A percentile compares a stretch with the other conserved stretches of the same genome.
Conservation (phyloP, 1,140 invertebrate species). For the Aphelinus certus region DNA sequence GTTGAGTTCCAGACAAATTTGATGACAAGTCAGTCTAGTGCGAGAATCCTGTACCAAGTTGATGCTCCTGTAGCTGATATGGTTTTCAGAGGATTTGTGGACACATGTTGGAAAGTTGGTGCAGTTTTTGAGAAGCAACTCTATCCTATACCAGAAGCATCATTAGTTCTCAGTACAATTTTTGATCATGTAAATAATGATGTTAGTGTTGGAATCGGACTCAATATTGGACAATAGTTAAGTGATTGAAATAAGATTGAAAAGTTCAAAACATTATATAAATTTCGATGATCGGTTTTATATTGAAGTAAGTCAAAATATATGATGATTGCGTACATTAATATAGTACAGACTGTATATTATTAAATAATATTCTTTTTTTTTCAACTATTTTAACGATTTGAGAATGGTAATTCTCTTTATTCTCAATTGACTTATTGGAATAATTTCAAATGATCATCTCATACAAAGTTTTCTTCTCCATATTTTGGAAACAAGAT, state of each 20-base stretch:
- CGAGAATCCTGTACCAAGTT: slow-evolving; percentile 78
- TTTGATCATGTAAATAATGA: slow-evolving; percentile 76
- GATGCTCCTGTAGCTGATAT: slow-evolving; percentile 79
- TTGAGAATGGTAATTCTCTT: slow-evolving; percentile 4
- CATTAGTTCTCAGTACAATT: slow-evolving; percentile 75
- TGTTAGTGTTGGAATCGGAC: slow-evolving; percentile 70
- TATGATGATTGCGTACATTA: background rate
- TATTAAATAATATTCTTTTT: background rate
- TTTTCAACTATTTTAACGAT: too few relatives aligned
- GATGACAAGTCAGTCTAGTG: slow-evolving; percentile 72
- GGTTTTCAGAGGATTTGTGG: slow-evolving; percentile 75
- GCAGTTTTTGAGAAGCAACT: slow-evolving; percentile 80
- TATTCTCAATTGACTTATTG: slow-evolving; percentile 12
- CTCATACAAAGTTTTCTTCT: slow-evolving; percentile 16
- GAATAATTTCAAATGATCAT: slow-evolving; percentile 21
- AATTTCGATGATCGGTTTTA: slow-evolving; percentile 8
- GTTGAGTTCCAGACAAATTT: slow-evolving; percentile 72
- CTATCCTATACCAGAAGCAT: slow-evolving; percentile 74
- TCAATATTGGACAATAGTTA: slow-evolving; percentile 67
- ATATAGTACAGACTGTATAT: slow-evolving; percentile 13
- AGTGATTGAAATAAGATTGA: too few relatives aligned
- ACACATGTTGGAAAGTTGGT: slow-evolving; percentile 78
- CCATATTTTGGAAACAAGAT: slow-evolving; percentile 21
- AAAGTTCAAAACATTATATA: slow-evolving; percentile 8
- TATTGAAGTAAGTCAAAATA: background rate